Base-by-base conservation (phyloP, 2,113 vertebrate species). In the Poecilia latipinna region DNA sequence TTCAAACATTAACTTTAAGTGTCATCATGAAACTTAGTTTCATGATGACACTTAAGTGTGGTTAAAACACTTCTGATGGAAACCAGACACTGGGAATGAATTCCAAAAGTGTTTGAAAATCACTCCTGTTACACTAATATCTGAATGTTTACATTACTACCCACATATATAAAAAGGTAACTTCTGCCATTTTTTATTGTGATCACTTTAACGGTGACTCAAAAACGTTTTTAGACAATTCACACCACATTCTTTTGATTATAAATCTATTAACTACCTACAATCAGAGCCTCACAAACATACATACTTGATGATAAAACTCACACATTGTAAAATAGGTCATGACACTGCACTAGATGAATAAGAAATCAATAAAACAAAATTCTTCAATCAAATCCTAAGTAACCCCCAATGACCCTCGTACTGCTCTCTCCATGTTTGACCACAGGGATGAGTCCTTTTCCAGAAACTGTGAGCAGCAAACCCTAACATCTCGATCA, bases 91-190 rank as follows among this genome's bases (percentile, higher is more conserved):
- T 48, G 44, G 17, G 17, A 48, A 48, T 17, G 1, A 17, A 57
- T 24, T n/a, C 51, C 51, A 57, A 57, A 57, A n/a, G 51, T 57
- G 51, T 57, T 11, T 24, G 22, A n/a, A 57, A 57, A 57, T 24
- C 22, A 11, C 51, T 57, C n/a, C 22, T 10, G 10, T 57, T 8
- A 10, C 7, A 57, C 51, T 57, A 57, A 57, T n/a, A 57, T 57
- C 22, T 57, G 51, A 57, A 57, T 57, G 51, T 57, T 57, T 57
- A 57, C 51, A 57, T 57, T 57, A n/a, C 51, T 57, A 57, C 51
- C 22, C 51, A 11, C 8, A 7, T 24, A 24, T 57, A 57, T 48
- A 10, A 57, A 57, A n/a, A 57, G 28, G 28, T 28, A 28, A 28
- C 28, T 54, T 19, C 6, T 54, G 48, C 19, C 17, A 22, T 54